A percentile compares a stretch with the other conserved stretches of the same genome.
Conservation (phyloP, 2,113 vertebrate genomes). For the Parotia lawesii region DNA sequence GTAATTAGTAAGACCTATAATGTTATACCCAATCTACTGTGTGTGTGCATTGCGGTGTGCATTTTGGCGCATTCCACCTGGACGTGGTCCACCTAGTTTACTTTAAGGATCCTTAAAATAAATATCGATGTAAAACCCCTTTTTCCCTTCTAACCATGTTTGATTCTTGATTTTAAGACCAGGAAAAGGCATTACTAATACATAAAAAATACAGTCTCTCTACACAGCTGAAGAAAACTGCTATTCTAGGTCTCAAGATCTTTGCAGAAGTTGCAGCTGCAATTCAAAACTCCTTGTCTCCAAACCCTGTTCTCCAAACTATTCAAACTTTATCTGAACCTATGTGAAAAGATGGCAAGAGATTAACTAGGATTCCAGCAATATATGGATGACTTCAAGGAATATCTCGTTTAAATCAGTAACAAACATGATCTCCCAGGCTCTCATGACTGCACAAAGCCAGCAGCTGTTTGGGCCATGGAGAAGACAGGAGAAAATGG, state of each 20-base stretch:
- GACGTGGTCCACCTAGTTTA: too few relatives aligned
- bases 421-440: neutral
- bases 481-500: neutral
- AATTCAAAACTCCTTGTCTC: neutral
- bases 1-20: too few relatives aligned
- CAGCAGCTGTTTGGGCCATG: neutral
- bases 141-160: too few relatives aligned
- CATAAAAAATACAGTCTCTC: neutral
- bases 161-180: too few relatives aligned
- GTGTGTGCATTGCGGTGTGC: too few relatives aligned
- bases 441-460: neutral
- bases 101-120: too few relatives aligned
- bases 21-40: too few relatives aligned
- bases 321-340: neutral
- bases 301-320: neutral
- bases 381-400: neutral
- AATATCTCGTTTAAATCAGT: neutral
- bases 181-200: too few relatives aligned
- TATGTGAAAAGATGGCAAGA: neutral
- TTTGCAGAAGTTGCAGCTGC: neutral
- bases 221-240: neutral
- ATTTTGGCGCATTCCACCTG: too few relatives aligned
- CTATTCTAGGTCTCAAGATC: neutral
- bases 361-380: neutral
- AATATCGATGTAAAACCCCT: too few relatives aligned